Base-by-base conservation (phyloP, 2,888 invertebrate genomes). In the Cosmorhoe ocellata region DNA sequence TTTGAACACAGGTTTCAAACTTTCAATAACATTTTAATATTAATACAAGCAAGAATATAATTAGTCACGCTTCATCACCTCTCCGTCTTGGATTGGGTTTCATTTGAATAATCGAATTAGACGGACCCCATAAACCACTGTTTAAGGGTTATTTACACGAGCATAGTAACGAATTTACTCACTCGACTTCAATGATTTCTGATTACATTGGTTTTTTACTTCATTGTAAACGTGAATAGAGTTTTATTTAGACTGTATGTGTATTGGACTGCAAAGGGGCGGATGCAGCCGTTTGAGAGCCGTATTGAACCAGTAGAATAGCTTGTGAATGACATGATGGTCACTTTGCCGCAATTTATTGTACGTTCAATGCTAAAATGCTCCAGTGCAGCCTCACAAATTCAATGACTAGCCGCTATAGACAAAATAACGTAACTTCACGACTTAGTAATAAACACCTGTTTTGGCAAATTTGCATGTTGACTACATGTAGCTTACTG, bases 321-420 rank as follows among this genome's bases (percentile, higher is more conserved):
- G 49, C 42, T 49, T 49, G 42, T 27, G 32, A 14, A 43, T 42
- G 42, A 49, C 42, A 42, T 49, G 48, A 48, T 48, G 31, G 48
- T 41, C 48, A 48, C 48, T 48, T 44, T 34, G 34, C 44, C n/a
- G 9, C 26, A 11, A 51, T 45, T 44, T 51, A 51, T 45, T 34
- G 45, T 14, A 14, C 40, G 41, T 37, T 51, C 36, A 40, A 39
- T 30, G 32, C 36, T 37, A 36, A 11, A 11, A 39, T 12, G 33
- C 43, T 24, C 31, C 14, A n/a, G 22, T 14, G n/a, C 22, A 22
- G 0, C 7, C 36, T 2, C 38, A 13, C n/a, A n/a, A n/a, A 26
- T 38, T 27, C 33, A 34, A 18, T 8, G 18, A 28, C n/a, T n/a
- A n/a, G n/a, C n/a, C n/a, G n/a, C n/a, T n/a, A n/a, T n/a, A n/a